phyloP scores from a whole-genome alignment of 2,888 invertebrate species.

The Azorinus chamasolen region DNA sequence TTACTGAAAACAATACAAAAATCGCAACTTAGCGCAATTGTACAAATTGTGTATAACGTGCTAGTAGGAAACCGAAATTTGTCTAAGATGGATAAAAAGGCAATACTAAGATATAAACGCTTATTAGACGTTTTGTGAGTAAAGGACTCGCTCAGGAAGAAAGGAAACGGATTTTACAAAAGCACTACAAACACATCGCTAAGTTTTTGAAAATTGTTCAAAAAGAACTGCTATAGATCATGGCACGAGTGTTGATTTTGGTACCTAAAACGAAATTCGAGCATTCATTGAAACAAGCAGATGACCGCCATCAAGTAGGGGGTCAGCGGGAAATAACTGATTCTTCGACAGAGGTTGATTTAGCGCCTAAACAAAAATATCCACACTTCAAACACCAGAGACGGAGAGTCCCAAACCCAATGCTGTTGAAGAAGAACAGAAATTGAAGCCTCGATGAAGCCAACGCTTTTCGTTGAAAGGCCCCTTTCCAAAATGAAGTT shows the following conservation, averaged over 20 bases:
- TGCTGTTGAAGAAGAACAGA: background rate
- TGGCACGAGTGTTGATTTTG: slow-evolving; percentile 41
- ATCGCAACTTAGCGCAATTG: no score
- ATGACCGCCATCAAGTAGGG: background rate
- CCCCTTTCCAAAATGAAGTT: no score
- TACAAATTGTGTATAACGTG: no score
- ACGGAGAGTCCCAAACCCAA: background rate
- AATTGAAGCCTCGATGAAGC: slow-evolving; percentile 5
- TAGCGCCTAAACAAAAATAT: background rate
- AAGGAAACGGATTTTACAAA: slow-evolving; percentile 13
- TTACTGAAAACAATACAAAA: slow-evolving; percentile 31
- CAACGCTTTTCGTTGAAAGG: no score
- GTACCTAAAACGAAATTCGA: slow-evolving; percentile 44
- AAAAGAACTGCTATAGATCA: slow-evolving; percentile 11
- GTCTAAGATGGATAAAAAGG: slow-evolving; percentile 14
- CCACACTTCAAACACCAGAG: background rate
- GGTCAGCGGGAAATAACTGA: no score
- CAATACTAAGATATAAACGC: slow-evolving; percentile 12
- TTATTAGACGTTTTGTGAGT: slow-evolving; percentile 35
- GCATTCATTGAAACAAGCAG: slow-evolving; percentile 22
- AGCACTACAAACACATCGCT: slow-evolving; percentile 28
- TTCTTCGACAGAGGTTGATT: no score
- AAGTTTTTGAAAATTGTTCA: no score
- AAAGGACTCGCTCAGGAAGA: no score
- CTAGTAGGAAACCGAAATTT: slow-evolving; percentile 9